A percentile compares a stretch with the other conserved stretches of the same genome.
phyloP scores from a whole-genome alignment of 1,140 invertebrate genomes.

The Drosophila prosaltans region DNA sequence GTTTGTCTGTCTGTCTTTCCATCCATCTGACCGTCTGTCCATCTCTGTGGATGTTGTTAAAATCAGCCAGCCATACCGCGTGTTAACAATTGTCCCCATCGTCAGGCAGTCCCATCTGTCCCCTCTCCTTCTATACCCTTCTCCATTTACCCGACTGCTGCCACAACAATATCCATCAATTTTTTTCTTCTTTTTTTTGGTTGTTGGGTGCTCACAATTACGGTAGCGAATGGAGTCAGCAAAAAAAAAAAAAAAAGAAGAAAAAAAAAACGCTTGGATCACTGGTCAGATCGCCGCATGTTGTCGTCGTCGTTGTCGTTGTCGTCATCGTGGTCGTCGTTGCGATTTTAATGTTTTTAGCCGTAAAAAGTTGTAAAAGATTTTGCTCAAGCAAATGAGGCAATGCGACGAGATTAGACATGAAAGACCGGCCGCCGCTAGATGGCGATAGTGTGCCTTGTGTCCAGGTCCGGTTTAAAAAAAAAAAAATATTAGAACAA shows the following conservation, averaged over 20 bases:
- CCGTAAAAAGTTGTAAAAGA: slow-evolving; percentile 70
- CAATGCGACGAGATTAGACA: slow-evolving; percentile 25
- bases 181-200: background rate
- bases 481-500: too few relatives aligned
- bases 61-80: background rate
- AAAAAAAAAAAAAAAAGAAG: slow-evolving; percentile 36
- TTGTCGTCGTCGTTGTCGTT: slow-evolving; percentile 33
- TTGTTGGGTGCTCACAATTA: slow-evolving; percentile 60
- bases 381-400: slow-evolving; percentile 67
- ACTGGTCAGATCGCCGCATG: slow-evolving; percentile 61
- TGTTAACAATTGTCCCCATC: slow-evolving; percentile 65
- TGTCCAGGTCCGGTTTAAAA: too few relatives aligned
- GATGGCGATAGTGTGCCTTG: slow-evolving; percentile 11
- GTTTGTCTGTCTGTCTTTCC: background rate
- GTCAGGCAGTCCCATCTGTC: background rate
- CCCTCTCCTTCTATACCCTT: too few relatives aligned
- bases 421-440: slow-evolving; percentile 16
- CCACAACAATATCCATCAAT: slow-evolving; percentile 10
- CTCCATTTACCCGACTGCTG: background rate
- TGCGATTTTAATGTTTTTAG: slow-evolving; percentile 60
- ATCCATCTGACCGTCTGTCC: background rate
- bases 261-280: slow-evolving; percentile 46
- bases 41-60: background rate
- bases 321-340: slow-evolving; percentile 24
- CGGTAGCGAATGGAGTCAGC: slow-evolving; percentile 52